Percentiles rank a stretch among this genome's conserved stretches.
phyloP scores from a whole-genome alignment of 2,888 invertebrate species.

The Cheilosia scutellata region DNA sequence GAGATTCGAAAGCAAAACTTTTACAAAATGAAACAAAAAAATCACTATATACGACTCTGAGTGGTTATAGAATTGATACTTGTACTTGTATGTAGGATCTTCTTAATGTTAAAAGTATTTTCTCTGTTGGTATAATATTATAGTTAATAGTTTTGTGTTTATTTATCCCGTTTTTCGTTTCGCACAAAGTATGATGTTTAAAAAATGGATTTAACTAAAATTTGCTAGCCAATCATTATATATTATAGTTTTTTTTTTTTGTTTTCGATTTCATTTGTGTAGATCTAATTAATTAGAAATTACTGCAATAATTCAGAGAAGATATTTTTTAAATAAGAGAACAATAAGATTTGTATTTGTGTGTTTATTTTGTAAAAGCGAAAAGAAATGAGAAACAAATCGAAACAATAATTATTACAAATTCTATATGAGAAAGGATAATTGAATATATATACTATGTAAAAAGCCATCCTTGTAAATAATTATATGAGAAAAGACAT shows the following conservation, averaged over 20 bases:
- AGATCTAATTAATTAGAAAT: slow-evolving; percentile 69
- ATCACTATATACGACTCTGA: neutral
- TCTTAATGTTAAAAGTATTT: slow-evolving; percentile 61
- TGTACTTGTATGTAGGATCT: slow-evolving; percentile 29
- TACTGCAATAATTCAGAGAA: slow-evolving; percentile 71
- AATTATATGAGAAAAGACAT: slow-evolving; percentile 84
- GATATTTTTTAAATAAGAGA: slow-evolving; percentile 64
- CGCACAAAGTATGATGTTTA: slow-evolving; percentile 59
- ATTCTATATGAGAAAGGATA: slow-evolving; percentile 74
- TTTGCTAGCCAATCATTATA: slow-evolving; percentile 52
- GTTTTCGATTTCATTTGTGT: slow-evolving; percentile 41
- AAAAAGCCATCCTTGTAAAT: slow-evolving; percentile 83
- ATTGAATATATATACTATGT: slow-evolving; percentile 76
- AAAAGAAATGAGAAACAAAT: slow-evolving; percentile 34
- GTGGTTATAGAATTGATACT: slow-evolving; percentile 11
- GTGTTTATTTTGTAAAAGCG: slow-evolving; percentile 71
- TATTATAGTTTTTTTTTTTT: slow-evolving; percentile 33
- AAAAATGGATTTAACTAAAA: slow-evolving; percentile 47
- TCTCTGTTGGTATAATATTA: slow-evolving; percentile 45
- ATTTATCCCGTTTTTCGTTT: slow-evolving; percentile 8
- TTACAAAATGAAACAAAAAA: slow-evolving; percentile 48
- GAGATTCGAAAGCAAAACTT: slow-evolving; percentile 40
- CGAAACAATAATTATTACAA: slow-evolving; percentile 71
- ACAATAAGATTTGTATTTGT: slow-evolving; percentile 60
- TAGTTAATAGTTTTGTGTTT: slow-evolving; percentile 4